Percentiles rank a stretch among this genome's conserved stretches.
phyloP scores from a whole-genome alignment of 2,797 vertebrate species.

The Oreochromis mossambicus region DNA sequence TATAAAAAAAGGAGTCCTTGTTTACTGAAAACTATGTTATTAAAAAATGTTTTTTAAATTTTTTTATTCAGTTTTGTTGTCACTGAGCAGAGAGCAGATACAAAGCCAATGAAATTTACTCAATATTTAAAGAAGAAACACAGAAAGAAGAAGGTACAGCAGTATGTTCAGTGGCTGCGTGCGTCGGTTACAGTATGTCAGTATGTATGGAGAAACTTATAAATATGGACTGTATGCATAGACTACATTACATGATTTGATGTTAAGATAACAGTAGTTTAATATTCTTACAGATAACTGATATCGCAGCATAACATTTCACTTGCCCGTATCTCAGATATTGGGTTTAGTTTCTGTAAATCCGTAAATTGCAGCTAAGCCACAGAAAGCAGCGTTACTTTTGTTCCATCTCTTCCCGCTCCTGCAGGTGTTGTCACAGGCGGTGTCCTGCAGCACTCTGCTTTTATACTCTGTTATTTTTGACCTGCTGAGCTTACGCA shows the following conservation, averaged over 20 bases:
- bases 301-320: neutral
- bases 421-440: constrained; percentile 38
- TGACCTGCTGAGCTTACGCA: constrained; percentile 80
- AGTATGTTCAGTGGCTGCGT: neutral
- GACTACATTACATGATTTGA: neutral
- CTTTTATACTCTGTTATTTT: constrained; percentile 89
- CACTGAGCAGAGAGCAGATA: neutral
- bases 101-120: neutral
- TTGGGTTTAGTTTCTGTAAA: neutral
- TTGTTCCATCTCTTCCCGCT: neutral
- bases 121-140: neutral
- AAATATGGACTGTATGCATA: neutral
- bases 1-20: neutral
- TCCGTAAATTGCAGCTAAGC: neutral
- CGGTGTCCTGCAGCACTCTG: constrained; percentile 24
- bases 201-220: neutral
- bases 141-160: neutral
- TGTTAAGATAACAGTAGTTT: neutral
- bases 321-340: neutral
- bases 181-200: neutral
- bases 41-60: neutral
- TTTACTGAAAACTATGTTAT: neutral
- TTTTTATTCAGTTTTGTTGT: neutral
- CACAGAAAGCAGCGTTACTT: neutral
- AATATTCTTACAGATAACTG: neutral